Evolutionary conservation across 2,797 vertebrate genomes (phyloP).

Genomic region (Taenioides sp.): DNA sequence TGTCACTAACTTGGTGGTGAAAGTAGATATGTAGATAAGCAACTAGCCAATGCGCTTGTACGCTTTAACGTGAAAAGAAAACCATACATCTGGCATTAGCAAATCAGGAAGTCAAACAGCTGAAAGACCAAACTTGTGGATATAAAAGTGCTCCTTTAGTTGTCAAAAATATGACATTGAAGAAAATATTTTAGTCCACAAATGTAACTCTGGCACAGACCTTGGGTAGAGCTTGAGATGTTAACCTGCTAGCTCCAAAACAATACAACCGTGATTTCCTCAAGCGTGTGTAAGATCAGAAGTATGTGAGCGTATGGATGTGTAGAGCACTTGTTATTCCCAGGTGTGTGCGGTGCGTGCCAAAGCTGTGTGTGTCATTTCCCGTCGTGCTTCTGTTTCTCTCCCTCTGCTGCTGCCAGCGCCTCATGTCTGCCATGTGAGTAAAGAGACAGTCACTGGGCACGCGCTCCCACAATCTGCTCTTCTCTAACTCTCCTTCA

Average conservation of each 20-base stretch:
- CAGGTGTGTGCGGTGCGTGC: conserved; percentile 35
- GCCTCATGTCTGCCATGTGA: conserved; percentile 46
- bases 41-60: too few relatives aligned
- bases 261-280: neutral
- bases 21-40: too few relatives aligned
- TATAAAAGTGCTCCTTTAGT: too few relatives aligned
- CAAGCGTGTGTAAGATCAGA: neutral
- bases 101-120: too few relatives aligned
- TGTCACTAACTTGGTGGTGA: too few relatives aligned
- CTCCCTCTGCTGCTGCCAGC: conserved; percentile 46
- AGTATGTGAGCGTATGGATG: conserved; percentile 25
- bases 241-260: neutral
- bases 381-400: conserved; percentile 28
- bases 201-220: too few relatives aligned
- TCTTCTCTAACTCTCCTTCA: conserved; percentile 32
- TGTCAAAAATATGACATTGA: too few relatives aligned
- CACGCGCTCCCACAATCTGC: conserved; percentile 44
- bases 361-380: conserved; percentile 27
- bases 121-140: too few relatives aligned
- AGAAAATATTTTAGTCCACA: too few relatives aligned
- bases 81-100: too few relatives aligned
- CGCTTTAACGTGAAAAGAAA: too few relatives aligned
- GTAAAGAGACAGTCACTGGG: conserved; percentile 50
- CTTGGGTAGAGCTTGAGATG: too few relatives aligned
- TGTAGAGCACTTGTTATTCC: conserved; percentile 27